Evolutionary conservation across 1,140 invertebrate genomes (phyloP), one percentile per base, ranked within the genome.

Genomic region (Bombus picipes): DNA sequence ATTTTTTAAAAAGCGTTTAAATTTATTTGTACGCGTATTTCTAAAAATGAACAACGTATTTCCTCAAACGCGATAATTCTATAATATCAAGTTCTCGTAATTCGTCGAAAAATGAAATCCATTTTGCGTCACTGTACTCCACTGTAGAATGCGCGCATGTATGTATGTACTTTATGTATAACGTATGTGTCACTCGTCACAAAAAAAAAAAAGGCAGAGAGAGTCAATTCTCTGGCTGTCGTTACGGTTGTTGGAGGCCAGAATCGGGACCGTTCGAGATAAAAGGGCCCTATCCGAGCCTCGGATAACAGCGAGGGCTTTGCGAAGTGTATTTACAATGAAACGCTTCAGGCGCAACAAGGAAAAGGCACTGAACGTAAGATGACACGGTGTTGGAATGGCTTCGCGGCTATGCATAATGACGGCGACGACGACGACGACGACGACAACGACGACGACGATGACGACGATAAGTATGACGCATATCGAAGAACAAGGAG

Each of bases 241-340:
- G 22, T 70, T 59, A 66, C 13, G 41, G 66, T 76, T 68, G n/a
- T 13, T 15, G 74, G 75, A 90, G 88, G 92, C 92, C 86, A 88
- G 90, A 88, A 89, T 91, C 81, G 90, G 91, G 92, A 70, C 65
- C 62, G 73, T 86, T 71, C 73, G 53, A 59, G n/a, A 43, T 59
- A 62, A 80, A 85, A 28, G 66, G 66, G 53, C 77, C 77, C 68
- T n/a, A 53, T 43, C 53, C 85, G 37, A 65, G 80, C 73, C 80
- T 77, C 53, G 47, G 59, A 57, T 76, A 83, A 85, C 88, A 86
- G 88, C 81, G 89, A 88, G n/a, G n/a, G 85, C 72, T 81, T 83
- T 87, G 88, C 88, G 87, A 93, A 92, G 87, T 62, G 59, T 94
- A 94, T 94, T 92, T 94, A 94, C 93, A 94, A 76, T 91, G 89